phyloP scores from a whole-genome alignment of 2,113 vertebrate species.

The Echinops telfairi region DNA sequence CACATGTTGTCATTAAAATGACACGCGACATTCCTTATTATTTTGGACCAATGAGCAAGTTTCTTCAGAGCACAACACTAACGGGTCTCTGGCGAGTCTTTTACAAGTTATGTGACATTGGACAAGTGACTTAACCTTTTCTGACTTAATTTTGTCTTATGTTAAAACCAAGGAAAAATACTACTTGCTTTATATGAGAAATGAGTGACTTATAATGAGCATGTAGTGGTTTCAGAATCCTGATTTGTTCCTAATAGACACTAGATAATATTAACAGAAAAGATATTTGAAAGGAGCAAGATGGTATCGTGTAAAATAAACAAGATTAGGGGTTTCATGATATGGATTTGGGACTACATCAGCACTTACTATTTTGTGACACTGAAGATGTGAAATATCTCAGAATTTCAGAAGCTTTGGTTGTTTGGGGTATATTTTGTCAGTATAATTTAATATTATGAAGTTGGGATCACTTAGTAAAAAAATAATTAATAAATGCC shows the following conservation, averaged over 20 bases:
- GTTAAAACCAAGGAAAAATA: neutral
- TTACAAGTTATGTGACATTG: neutral
- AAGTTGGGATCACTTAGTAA: neutral
- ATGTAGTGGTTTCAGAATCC: neutral
- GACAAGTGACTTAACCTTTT: neutral
- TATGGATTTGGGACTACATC: neutral
- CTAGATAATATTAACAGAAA: neutral
- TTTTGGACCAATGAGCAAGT: neutral
- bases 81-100: neutral
- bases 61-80: neutral
- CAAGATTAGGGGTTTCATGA: neutral
- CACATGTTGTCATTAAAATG: neutral
- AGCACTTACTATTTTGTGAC: neutral
- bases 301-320: neutral
- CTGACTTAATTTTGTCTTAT: neutral
- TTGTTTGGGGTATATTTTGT: neutral
- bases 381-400: neutral
- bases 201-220: neutral
- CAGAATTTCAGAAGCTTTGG: neutral
- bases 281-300: slow-evolving; percentile 8
- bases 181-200: neutral
- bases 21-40: neutral
- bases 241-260: neutral
- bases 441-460: neutral
- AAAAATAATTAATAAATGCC: slow-evolving; percentile 6